Evolutionary conservation across 2,888 invertebrate species (phyloP).

Genomic region (Spatulosminthurus flaviceps): DNA sequence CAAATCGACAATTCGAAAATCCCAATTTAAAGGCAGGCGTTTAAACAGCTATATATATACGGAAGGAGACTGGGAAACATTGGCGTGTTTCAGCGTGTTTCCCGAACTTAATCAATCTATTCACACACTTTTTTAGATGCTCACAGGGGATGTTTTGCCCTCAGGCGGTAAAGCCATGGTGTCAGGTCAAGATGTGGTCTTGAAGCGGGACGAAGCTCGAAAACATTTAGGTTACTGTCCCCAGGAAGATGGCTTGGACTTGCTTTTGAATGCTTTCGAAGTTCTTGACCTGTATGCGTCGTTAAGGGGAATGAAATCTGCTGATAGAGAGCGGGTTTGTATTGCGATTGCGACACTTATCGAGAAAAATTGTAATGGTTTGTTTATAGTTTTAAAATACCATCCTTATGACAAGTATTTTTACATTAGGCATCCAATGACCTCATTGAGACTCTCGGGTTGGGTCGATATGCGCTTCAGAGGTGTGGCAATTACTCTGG

Average conservation of each 20-base stretch:
- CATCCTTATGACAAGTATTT: too few species aligned
- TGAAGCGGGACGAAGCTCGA: constrained; percentile 67
- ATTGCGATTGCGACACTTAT: too few species aligned
- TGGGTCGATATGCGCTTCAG: constrained; percentile 70
- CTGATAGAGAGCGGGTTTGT: neutral
- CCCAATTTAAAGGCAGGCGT: too few species aligned
- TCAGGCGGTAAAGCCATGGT: constrained; percentile 69
- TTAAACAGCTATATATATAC: too few species aligned
- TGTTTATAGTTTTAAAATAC: too few species aligned
- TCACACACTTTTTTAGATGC: constrained; percentile 67
- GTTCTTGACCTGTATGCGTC: constrained; percentile 79
- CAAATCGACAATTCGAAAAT: too few species aligned
- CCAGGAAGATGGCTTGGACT: constrained; percentile 81
- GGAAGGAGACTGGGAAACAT: too few species aligned
- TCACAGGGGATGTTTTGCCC: constrained; percentile 69
- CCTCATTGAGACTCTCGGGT: constrained; percentile 73
- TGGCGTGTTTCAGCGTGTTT: too few species aligned
- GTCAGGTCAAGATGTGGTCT: constrained; percentile 67
- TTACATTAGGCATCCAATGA: constrained; percentile 71
- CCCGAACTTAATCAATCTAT: too few species aligned
- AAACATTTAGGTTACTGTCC: constrained; percentile 83
- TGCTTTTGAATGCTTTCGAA: constrained; percentile 80
- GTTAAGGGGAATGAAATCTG: constrained; percentile 73
- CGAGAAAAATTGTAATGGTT: neutral
- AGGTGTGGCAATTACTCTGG: constrained; percentile 70